Base-by-base conservation (phyloP, 2,113 vertebrate genomes). In the Xerus inauris region DNA sequence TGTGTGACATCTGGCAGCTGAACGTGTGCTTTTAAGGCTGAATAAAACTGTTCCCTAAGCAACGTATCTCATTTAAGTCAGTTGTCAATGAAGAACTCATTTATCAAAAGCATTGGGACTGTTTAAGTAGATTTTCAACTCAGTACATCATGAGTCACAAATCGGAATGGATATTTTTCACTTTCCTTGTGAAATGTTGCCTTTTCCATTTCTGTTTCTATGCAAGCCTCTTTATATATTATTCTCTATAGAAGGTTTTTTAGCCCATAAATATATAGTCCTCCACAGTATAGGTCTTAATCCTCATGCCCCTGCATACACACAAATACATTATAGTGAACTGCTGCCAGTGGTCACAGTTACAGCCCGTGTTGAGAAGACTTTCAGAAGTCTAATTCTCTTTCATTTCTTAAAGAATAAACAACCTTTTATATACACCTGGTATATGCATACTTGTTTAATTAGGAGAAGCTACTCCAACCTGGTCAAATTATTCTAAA, bases 391-490 rank as follows among this genome's bases (percentile, higher is more conserved):
- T 45, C 45, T 75, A 22, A 83, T 80, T 73, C 2, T 82, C 42
- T 86, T 87, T 94, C 84, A 59, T 91, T 75, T 32, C 30, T 91
- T 91, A 69, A 59, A 67, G 3, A 57, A 1, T 82, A 89, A 85
- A 10, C 12, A 62, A 62, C 22, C 20, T 16, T 64, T 40, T 38
- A 38, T 69, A 42, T 54, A 20, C 2, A 35, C 14, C 8, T 82
- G 93, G 93, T 77, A 62, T 81, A 10, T 85, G 13, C 17, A 62
- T 9, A 38, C 11, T 42, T 87, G 49, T 90, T 96, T 95, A 82
- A 73, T 91, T 95, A 95, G 67, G 28, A 87, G 62, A 97, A 88
- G 17, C 47, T 89, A 90, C 65, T 96, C 13, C 64, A 95, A 75
- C 30, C 11, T 83, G 17, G 6, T 75, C 20, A 28, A 86, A 20